phyloP scores from a whole-genome alignment of 2,113 vertebrate genomes.

The Malurus cyaneus region DNA sequence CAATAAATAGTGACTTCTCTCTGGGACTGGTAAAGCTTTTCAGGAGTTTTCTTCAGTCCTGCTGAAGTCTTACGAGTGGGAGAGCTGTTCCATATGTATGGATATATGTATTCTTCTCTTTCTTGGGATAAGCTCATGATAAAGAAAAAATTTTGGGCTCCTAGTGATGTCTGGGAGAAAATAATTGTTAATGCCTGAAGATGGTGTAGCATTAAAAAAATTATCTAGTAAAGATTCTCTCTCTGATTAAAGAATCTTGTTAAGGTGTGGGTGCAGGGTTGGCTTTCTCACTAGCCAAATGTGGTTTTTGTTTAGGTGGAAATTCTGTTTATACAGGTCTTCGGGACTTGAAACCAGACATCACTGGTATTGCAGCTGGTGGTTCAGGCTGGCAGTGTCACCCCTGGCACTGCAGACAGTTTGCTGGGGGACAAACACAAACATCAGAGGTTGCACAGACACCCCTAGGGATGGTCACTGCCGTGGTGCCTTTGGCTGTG shows the following conservation, averaged over 20 bases:
- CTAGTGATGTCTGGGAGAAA: not conserved
- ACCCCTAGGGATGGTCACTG: not conserved
- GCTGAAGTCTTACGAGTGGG: not conserved
- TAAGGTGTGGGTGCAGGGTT: not conserved
- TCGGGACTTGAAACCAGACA: not conserved
- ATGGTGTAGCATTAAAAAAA: not conserved
- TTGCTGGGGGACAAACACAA: not conserved
- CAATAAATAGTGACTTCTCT: not conserved
- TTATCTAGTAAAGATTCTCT: not conserved
- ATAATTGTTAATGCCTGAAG: not conserved
- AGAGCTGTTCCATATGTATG: not conserved
- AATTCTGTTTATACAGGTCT: not conserved
- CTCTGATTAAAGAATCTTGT: not conserved
- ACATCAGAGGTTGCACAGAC: not conserved
- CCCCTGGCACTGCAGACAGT: not conserved
- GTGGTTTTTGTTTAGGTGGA: not conserved
- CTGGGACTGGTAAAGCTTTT: not conserved
- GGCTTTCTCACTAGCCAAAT: not conserved
- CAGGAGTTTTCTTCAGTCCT: not conserved
- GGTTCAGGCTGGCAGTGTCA: not conserved
- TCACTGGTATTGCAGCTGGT: not conserved
- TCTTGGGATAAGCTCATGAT: not conserved
- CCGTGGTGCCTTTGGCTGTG: not conserved
- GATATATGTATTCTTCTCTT: not conserved
- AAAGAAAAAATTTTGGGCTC: not conserved